Conservation (phyloP, 2,797 vertebrate genomes). For the Harpagifer antarcticus region DNA sequence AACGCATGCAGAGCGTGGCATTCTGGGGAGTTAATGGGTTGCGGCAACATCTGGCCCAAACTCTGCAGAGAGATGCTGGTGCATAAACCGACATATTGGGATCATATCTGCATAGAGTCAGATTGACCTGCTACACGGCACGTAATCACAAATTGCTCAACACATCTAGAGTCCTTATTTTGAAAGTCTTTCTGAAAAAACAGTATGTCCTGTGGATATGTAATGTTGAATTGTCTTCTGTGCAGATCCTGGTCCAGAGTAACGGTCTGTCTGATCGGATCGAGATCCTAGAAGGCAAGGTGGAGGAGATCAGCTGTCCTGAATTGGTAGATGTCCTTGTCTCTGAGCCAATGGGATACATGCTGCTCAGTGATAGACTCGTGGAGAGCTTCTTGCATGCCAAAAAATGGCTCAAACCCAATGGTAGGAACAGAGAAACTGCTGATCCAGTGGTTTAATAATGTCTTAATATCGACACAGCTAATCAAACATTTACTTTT, state of each 20-base stretch:
- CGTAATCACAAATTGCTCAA: neutral
- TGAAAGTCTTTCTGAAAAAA: no score
- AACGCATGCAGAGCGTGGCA: constrained; percentile 65
- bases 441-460: neutral
- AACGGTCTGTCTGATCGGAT: constrained; percentile 86
- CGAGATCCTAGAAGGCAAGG: constrained; percentile 81
- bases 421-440: constrained; percentile 70
- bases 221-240: constrained; percentile 29
- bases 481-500: neutral
- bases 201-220: neutral
- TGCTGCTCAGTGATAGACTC: constrained; percentile 87
- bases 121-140: neutral
- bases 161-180: neutral
- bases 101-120: neutral
- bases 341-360: constrained; percentile 87
- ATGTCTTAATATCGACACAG: no score
- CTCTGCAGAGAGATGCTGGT: constrained; percentile 27
- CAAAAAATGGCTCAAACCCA: constrained; percentile 87
- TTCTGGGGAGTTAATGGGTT: constrained; percentile 76
- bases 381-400: constrained; percentile 87
- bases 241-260: constrained; percentile 83
- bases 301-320: constrained; percentile 84
- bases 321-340: constrained; percentile 86
- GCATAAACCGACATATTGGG: neutral
- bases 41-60: constrained; percentile 65